Evolutionary conservation across 2,113 vertebrate genomes (phyloP), one percentile per base, ranked within the genome.

Genomic region (Neogobius melanostomus): DNA sequence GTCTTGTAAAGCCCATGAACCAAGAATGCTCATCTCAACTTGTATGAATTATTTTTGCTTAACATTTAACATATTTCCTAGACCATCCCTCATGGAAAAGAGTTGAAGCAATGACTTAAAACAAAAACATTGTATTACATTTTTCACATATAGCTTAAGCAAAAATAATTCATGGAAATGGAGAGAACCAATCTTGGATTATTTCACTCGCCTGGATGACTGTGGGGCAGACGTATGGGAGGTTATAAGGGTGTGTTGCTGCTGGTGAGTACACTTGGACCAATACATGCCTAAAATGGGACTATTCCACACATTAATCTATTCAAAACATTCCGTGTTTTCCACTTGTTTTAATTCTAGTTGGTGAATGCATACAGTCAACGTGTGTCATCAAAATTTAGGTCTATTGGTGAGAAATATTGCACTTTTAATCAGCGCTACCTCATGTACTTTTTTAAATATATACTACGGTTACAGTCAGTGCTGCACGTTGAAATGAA

Each of bases 181-280:
- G 28, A 36, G 28, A 4, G 28, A 56, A 28, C 4, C 53, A 28
- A 21, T 56, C 11, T 16, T 21, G 17, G 53, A 28, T 56, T 54
- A 11, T 10, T 11, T 9, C 16, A 21, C n/a, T 17, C 17, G n/a
- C 51, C 51, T 17, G 52, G 52, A 8, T 53, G 52, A 53, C 52
- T 7, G 52, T 9, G 10, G 52, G 52, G 15, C 49, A 53, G 53
- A 28, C 9, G 1, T 56, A 28, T 28, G 89, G 89, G 87, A 91
- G 87, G 88, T 86, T 89, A 88, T 87, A 85, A 89, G 90, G 90
- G 88, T 88, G 87, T 87, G 87, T 91, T 91, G 91, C 91, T 91
- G 91, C 89, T 91, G 90, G 90, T 36, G 28, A 36, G 28, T 36
- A 90, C 87, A 91, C 86, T 87, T 88, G 85, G 85, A 88, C 77